phyloP scores from a whole-genome alignment of 2,113 vertebrate species.

The Halichoerus grypus region DNA sequence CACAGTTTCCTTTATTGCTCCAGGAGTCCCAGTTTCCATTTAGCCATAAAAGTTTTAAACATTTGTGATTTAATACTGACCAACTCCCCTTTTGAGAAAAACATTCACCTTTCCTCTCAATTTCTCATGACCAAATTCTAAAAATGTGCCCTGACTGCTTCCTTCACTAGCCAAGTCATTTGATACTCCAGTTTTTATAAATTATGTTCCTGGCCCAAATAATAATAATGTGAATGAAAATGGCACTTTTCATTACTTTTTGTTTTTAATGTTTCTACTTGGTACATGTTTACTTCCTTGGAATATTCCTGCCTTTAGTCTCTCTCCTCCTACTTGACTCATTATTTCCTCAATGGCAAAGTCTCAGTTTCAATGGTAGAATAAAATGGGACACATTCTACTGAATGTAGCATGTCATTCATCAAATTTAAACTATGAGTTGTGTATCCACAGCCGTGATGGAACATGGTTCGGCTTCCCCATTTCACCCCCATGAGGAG shows the following conservation, averaged over 20 bases:
- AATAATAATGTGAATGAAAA: conserved; percentile 1
- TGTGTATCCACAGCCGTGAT: neutral
- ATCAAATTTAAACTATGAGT: neutral
- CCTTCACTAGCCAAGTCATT: neutral
- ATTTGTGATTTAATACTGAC: neutral
- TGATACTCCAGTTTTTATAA: neutral
- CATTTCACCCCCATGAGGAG: neutral
- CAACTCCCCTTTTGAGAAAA: neutral
- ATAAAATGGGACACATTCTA: neutral
- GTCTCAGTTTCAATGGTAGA: neutral
- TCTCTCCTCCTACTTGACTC: neutral
- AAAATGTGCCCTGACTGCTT: neutral
- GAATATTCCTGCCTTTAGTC: neutral
- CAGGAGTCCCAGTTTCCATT: neutral
- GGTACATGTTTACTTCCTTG: neutral
- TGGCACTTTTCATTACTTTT: neutral
- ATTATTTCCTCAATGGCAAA: neutral
- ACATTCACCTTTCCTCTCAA: neutral
- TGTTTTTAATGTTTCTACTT: neutral
- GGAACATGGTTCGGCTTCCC: neutral
- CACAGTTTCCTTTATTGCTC: neutral
- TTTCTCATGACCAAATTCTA: neutral
- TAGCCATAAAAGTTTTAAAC: conserved; percentile 9
- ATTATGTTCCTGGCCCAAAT: neutral
- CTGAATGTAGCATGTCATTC: neutral